Conservation (phyloP, 2,797 vertebrate genomes). For the Xyrichtys novacula region DNA sequence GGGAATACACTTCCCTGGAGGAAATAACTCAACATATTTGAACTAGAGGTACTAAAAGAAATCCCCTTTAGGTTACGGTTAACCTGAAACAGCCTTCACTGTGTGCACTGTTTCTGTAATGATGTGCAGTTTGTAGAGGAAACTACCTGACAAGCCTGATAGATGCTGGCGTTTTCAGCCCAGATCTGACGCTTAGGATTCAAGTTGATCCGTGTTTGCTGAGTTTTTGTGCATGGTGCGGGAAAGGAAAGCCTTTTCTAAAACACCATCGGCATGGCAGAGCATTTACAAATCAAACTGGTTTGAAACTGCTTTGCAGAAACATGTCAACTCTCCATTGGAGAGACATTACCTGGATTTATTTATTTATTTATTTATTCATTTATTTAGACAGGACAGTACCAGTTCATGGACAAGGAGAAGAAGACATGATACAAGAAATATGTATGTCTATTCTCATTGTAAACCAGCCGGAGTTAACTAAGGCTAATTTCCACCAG, state of each 20-base stretch:
- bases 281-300: too few relatives aligned
- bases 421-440: too few relatives aligned
- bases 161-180: conserved; percentile 15
- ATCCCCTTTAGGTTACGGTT: conserved; percentile 7
- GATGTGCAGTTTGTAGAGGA: conserved; percentile 26
- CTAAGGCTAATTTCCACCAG: too few relatives aligned
- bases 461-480: too few relatives aligned
- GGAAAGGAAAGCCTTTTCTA: neutral
- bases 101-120: conserved; percentile 31
- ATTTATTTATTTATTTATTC: too few relatives aligned
- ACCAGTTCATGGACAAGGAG: too few relatives aligned
- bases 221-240: too few relatives aligned
- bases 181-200: conserved; percentile 21
- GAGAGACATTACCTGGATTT: too few relatives aligned
- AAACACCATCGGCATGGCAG: neutral
- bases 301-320: too few relatives aligned
- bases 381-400: too few relatives aligned
- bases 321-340: too few relatives aligned
- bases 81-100: conserved; percentile 16
- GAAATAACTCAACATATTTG: conserved; percentile 18
- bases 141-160: conserved; percentile 9
- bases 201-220: neutral
- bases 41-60: conserved; percentile 10
- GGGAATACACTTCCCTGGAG: neutral
- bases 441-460: too few relatives aligned